These are phyloP conservation scores for Coilia nasus DNA, from an alignment of 2,797 vertebrate species.

Conservation along the genomic window DNA sequence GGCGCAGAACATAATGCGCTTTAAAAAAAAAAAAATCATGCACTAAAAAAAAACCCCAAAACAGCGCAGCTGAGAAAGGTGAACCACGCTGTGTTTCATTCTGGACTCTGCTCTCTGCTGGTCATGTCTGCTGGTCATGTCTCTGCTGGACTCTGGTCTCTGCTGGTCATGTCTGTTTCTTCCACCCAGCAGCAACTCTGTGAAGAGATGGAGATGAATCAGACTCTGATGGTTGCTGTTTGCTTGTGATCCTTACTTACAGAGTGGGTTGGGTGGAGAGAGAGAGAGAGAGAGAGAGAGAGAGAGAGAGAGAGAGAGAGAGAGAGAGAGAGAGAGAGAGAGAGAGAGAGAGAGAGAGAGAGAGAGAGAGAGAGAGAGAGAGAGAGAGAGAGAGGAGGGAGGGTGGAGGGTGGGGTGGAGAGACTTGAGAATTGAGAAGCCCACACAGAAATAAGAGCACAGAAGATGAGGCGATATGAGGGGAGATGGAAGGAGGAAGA, in stretches of 20 bases:
- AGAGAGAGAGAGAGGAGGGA: not conserved
- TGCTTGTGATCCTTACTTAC: not conserved
- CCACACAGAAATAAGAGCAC: not conserved
- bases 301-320: not conserved
- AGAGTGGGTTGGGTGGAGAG: not conserved
- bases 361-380: not conserved
- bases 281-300: not conserved
- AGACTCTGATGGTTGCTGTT: not conserved
- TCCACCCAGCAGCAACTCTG: not conserved
- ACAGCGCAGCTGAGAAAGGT: not conserved
- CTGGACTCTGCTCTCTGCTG: not conserved
- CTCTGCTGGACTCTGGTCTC: not conserved
- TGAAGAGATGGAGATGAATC: not conserved
- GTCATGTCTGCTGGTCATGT: not conserved
- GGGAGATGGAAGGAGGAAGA: not conserved
- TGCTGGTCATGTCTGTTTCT: not conserved
- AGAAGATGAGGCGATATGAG: not conserved
- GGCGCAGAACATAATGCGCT: too few relatives aligned
- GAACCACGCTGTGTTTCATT: not conserved
- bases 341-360: not conserved
- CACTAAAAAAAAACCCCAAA: too few relatives aligned
- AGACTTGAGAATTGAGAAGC: not conserved
- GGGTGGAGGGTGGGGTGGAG: not conserved
- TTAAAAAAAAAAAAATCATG: too few relatives aligned
- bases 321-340: not conserved